Evolutionary conservation across 2,113 vertebrate species (phyloP), one percentile per base, ranked within the genome.

Genomic region (Panthera tigris): DNA sequence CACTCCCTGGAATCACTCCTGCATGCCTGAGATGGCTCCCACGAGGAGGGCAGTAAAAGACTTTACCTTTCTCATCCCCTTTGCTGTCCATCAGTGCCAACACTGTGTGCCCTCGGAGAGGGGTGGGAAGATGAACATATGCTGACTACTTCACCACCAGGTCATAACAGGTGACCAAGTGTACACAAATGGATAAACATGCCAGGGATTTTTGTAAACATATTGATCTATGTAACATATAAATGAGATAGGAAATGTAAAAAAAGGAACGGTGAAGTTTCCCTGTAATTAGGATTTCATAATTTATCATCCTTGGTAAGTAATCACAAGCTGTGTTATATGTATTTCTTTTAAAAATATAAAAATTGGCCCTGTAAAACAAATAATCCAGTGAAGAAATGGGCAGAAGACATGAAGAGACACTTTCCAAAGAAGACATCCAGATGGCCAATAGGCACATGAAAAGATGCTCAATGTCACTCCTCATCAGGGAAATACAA

Each of bases 251-350:
- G 83, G 63, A 94, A 92, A 92, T 68, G 14, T 45, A 94, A 92
- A 92, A 80, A 80, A 7, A 86, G 6, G 19, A 87, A 85, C 11
- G 89, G 31, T 86, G 41, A 93, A 82, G 33, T 52, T 87, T 82
- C 52, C 83, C 10, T 87, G 23, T n/a, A 96, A 91, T 88, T 92
- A 93, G 66, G n/a, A 97, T 66, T 96, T 94, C 71, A 84, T 82
- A 87, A 97, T 73, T 89, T 81, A 89, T 68, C 16, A 63, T 68
- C 31, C 11, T 86, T 71, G 91, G 39, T 90, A 95, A 90, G 66
- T 85, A 83, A 84, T 50, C 55, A 95, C 16, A 68, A 89, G 76
- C 36, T 50, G 13, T 81, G 31, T 93, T 95, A 88, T 33, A 91
- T 12, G 19, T 39, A 92, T 73, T 90, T 89, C 69, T 91, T 93